These are phyloP conservation scores for Dicentrarchus labrax DNA, from an alignment of 2,113 vertebrate species.

Conservation along the genomic window DNA sequence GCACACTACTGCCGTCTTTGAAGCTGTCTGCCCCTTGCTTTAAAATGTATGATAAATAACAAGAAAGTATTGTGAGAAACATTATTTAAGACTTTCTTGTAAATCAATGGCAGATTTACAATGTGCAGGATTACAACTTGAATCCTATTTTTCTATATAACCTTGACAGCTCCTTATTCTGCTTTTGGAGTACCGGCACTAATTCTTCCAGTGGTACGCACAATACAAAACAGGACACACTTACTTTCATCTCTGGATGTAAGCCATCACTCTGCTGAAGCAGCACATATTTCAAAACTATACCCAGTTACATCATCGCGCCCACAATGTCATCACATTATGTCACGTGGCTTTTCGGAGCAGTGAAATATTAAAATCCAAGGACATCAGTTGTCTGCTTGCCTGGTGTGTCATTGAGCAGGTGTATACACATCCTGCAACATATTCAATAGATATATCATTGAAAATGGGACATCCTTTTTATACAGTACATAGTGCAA, in stretches of 20 bases:
- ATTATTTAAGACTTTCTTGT: constrained; percentile 57
- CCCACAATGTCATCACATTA: constrained; percentile 48
- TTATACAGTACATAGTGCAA: not conserved
- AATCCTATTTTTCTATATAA: constrained; percentile 71
- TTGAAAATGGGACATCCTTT: not conserved
- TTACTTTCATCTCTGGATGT: constrained; percentile 60
- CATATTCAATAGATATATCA: not conserved
- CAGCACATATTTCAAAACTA: constrained; percentile 63
- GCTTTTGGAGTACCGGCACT: constrained; percentile 54
- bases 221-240: constrained; percentile 63
- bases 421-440: constrained; percentile 13
- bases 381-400: constrained; percentile 36
- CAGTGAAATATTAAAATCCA: constrained; percentile 49
- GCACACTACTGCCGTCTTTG: constrained; percentile 7
- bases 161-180: constrained; percentile 69
- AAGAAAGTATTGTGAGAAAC: constrained; percentile 30
- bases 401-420: not conserved
- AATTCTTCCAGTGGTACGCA: constrained; percentile 55
- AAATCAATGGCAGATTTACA: constrained; percentile 73
- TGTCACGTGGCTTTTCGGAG: constrained; percentile 38
- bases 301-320: constrained; percentile 55
- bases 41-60: constrained; percentile 49
- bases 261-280: constrained; percentile 64
- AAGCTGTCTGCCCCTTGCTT: constrained; percentile 35
- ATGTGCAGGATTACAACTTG: constrained; percentile 64